phyloP scores from a whole-genome alignment of 2,113 vertebrate genomes.

The Cyanoliseus patagonus region DNA sequence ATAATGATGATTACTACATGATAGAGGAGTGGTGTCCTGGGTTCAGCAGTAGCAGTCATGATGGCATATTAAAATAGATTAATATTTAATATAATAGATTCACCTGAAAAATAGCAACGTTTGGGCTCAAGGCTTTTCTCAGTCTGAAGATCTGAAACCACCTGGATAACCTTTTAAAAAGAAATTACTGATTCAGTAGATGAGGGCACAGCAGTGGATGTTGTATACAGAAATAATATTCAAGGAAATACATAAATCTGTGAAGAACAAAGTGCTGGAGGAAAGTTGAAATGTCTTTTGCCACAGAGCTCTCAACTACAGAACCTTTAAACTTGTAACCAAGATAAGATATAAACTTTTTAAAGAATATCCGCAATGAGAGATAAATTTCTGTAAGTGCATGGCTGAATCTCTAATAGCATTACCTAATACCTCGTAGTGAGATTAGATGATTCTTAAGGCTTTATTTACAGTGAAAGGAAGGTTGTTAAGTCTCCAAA shows the following conservation, averaged over 20 bases:
- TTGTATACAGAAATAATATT: background rate
- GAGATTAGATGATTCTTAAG: conserved; percentile 22
- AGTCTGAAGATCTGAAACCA: background rate
- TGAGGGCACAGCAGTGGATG: background rate
- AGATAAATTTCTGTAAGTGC: conserved; percentile 47
- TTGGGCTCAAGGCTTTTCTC: background rate
- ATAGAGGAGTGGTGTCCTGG: background rate
- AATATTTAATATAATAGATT: background rate
- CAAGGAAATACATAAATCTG: conserved; percentile 23
- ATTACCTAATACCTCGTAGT: background rate
- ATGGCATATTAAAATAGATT: too few species aligned
- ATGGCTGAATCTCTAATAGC: background rate
- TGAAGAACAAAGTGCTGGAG: conserved; percentile 41
- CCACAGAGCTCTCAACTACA: background rate
- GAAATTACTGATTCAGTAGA: background rate
- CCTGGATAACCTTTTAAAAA: background rate
- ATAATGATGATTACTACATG: background rate
- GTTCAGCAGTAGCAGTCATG: too few species aligned
- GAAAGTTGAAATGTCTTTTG: conserved; percentile 39
- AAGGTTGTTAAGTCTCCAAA: conserved; percentile 39
- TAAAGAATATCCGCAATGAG: conserved; percentile 19
- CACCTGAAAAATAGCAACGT: background rate
- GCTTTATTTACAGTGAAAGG: conserved; percentile 24
- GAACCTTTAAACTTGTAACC: conserved; percentile 42
- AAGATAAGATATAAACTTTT: conserved; percentile 21